phyloP scores from a whole-genome alignment of 2,113 vertebrate genomes.

The Strix aluco region DNA sequence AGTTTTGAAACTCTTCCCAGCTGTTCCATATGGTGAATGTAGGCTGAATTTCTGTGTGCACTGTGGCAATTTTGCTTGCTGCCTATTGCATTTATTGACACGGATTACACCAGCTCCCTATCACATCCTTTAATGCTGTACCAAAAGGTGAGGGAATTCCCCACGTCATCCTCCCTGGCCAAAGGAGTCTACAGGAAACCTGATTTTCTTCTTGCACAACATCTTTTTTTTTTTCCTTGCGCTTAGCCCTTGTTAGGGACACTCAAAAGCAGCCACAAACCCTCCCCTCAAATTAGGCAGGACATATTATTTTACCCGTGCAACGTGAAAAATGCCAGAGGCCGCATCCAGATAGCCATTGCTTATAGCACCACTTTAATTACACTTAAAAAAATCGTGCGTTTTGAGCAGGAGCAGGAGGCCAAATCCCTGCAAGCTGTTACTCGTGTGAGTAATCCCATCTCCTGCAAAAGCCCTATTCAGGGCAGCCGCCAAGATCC shows the following conservation, averaged over 20 bases:
- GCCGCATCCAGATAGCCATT: neutral
- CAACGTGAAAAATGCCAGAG: neutral
- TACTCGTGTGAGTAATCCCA: conserved; percentile 40
- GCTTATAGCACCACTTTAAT: neutral
- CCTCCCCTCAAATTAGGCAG: neutral
- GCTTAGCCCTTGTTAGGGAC: neutral
- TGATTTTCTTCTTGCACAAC: neutral
- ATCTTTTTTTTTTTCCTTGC: neutral
- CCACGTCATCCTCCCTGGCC: neutral
- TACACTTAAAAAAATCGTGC: neutral
- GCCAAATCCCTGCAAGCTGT: conserved; percentile 37
- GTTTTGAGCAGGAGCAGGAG: neutral
- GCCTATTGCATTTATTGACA: conserved; percentile 6
- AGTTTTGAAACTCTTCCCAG: conserved; percentile 75
- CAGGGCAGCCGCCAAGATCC: conserved; percentile 34
- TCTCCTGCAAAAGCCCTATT: conserved; percentile 43
- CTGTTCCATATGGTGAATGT: conserved; percentile 43
- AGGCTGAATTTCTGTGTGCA: conserved; percentile 46
- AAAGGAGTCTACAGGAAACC: neutral
- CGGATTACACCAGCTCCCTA: conserved; percentile 17
- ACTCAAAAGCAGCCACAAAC: neutral
- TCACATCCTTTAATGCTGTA: neutral
- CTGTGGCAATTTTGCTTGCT: neutral
- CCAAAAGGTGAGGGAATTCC: conserved; percentile 47
- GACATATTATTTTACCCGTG: neutral